Base-by-base conservation (phyloP, 2,797 vertebrate genomes). In the Percopsis omiscomaycus region DNA sequence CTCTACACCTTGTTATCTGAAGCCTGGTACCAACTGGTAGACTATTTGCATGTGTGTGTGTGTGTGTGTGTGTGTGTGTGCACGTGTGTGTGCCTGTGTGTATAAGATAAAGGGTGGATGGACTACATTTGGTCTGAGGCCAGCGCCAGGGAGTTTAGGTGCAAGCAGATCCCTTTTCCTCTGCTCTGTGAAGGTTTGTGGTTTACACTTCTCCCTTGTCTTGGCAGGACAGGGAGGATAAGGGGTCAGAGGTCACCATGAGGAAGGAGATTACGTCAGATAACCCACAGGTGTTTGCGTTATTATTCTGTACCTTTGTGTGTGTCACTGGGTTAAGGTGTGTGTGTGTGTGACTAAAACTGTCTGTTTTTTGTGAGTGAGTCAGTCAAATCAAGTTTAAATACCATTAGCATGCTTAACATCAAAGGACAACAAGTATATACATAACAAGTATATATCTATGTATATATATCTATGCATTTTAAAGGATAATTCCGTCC, bases 1-100 rank as follows among this genome's bases (percentile, higher is more conserved):
- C 71, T 72, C 74, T 69, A 68, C 84, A 86, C 79, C 86, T 91
- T 70, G 66, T 89, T 91, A 92, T 92, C 91, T 78, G 82, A 77
- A 68, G 81, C 78, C 79, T 89, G 88, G 91, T 92, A 92, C 91
- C 86, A 81, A 83, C 79, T 61, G 83, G 91, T 48, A 48, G 14
- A 12, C 44, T 11, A 13, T 57, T 52, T 51, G 47, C 64, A 2
- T 62, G 69, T 53, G 60, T 60, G 15, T 60, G 53, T n/a, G 64
- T 28, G 56, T 65, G 59, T 54, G 37, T 65, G 11, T 62, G 69
- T 53, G 60, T 60, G 15, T 60, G 53, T n/a, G 64, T 51, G 47
- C 64, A 2, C 60, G 69, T 53, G 60, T 60, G 15, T 60, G 53
- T n/a, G 64, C 8, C 5, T 53, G 60, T 60, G 15, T 60, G 53